These are phyloP conservation scores for Formica exsecta DNA, from an alignment of 1,140 invertebrate species.

Conservation along the genomic window DNA sequence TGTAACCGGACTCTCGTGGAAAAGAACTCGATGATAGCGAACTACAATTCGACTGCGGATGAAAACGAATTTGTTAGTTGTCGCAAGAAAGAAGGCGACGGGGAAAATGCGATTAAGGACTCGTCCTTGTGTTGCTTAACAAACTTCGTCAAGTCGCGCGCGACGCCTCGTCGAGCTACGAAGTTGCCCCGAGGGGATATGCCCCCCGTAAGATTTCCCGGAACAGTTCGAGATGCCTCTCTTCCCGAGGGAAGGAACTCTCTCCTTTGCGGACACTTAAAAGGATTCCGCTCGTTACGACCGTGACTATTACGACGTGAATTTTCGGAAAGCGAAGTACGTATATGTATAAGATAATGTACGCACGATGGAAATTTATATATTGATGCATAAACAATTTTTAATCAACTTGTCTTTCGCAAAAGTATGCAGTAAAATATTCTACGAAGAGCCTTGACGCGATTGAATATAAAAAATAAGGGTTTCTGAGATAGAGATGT, in stretches of 20 bases:
- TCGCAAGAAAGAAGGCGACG: neutral
- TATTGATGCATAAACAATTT: neutral
- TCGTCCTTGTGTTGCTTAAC: conserved; percentile 57
- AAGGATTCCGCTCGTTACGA: conserved; percentile 47
- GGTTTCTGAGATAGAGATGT: too few relatives aligned
- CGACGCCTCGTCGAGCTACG: conserved; percentile 32
- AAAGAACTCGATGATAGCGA: neutral
- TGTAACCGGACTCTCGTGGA: neutral
- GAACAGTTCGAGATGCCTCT: neutral
- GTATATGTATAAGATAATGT: neutral
- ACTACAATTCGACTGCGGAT: conserved; percentile 22
- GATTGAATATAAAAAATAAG: conserved; percentile 27
- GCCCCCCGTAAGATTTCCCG: conserved; percentile 3
- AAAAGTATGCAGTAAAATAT: neutral
- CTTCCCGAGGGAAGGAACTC: neutral
- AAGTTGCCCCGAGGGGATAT: conserved; percentile 31
- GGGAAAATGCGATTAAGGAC: conserved; percentile 44
- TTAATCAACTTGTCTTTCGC: neutral
- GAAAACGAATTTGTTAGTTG: conserved; percentile 8
- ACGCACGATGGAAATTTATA: neutral
- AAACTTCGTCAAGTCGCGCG: conserved; percentile 53
- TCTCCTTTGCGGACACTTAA: conserved; percentile 28
- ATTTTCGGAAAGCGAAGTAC: neutral
- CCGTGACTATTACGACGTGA: neutral
- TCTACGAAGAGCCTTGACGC: neutral